Base-by-base conservation (phyloP, 2,888 invertebrate species). In the Thyatira batis region DNA sequence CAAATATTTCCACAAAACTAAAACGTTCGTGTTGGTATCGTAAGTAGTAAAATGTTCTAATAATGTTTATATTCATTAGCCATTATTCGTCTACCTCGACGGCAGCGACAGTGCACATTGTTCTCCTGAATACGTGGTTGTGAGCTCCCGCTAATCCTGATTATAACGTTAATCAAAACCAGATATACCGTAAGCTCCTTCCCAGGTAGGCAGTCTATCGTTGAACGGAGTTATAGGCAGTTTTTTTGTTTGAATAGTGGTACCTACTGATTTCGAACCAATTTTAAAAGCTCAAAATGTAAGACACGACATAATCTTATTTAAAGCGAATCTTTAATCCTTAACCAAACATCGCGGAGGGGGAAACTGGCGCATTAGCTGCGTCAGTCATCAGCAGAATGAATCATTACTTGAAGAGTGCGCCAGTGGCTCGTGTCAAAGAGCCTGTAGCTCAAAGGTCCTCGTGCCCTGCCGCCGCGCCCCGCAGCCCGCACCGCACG, bases 321-420 rank as follows among this genome's bases (percentile, higher is more conserved):
- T 84, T 80, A 68, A 73, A 73, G 63, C 66, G 65, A 68, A 79
- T 76, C 71, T 67, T 80, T 82, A 85, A 87, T 85, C 78, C 78
- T 76, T 84, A 84, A 78, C 79, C 80, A 84, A 87, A 89, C 82
- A 83, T 79, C 67, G 73, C 65, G 74, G 33, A 30, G 70, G 75
- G 78, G 76, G 74, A 81, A 84, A 79, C 80, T 76, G 85, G 65
- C 81, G 89, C 84, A 91, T 90, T 91, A 91, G 90, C 89, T 77
- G 87, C 85, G 89, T 88, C 88, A 89, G 84, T 90, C 89, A 89
- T 89, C 91, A 89, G 87, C 82, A 89, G 90, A 91, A 90, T 91
- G 90, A 90, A 91, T 91, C 91, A 91, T 92, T 92, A 92, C 89
- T 91, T 92, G 90, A 91, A 91, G 91, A 90, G 91, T 86, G 82